phyloP scores from a whole-genome alignment of 2,797 vertebrate species.

The Stomatorhinus walkeri region DNA sequence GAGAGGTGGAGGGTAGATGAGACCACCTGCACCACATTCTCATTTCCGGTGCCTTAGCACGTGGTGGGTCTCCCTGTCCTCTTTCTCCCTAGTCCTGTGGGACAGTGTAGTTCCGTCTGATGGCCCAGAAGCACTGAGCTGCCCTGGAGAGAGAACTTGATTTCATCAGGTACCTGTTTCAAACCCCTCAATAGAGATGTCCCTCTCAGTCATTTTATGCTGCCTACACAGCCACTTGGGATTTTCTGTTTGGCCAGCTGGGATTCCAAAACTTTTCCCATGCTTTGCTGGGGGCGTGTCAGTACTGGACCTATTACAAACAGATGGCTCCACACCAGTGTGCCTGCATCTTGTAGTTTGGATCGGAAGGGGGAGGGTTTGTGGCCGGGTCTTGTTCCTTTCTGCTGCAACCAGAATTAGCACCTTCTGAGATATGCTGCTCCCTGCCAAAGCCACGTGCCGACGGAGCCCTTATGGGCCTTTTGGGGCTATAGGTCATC shows the following conservation, averaged over 20 bases:
- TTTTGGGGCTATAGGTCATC: neutral
- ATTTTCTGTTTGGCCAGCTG: neutral
- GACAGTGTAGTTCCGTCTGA: neutral
- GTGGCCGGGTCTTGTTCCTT: neutral
- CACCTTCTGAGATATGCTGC: neutral
- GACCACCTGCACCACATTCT: neutral
- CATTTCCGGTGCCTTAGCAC: neutral
- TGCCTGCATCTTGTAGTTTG: neutral
- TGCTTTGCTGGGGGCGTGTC: neutral
- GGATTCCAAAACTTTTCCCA: neutral
- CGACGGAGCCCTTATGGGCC: neutral
- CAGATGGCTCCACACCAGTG: neutral
- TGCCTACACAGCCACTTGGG: neutral
- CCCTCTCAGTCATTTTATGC: neutral
- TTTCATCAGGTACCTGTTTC: neutral
- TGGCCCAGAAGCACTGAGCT: neutral
- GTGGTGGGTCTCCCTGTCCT: neutral
- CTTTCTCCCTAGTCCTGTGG: neutral
- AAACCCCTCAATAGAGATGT: neutral
- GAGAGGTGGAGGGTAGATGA: neutral
- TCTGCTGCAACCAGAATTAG: neutral
- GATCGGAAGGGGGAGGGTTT: neutral
- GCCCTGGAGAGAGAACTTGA: neutral
- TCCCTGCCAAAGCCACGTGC: neutral
- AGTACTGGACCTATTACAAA: neutral